These are phyloP conservation scores for Neomonachus schauinslandi DNA, from an alignment of 2,113 vertebrate genomes.

Conservation along the genomic window DNA sequence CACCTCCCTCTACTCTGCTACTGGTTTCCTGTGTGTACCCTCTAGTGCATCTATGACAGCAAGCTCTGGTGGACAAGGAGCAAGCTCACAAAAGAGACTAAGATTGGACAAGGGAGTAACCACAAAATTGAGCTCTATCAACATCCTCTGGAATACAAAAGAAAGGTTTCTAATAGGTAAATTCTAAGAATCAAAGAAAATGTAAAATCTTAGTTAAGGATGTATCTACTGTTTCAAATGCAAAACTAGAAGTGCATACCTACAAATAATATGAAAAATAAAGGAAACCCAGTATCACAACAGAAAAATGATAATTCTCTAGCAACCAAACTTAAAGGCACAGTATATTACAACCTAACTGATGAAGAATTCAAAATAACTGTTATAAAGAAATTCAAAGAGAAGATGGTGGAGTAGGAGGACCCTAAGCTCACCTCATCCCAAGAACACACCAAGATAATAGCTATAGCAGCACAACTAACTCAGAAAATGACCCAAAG, in stretches of 20 bases:
- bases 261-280: neutral
- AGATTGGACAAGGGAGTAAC: neutral
- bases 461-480: neutral
- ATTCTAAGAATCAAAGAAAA: neutral
- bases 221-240: neutral
- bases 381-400: neutral
- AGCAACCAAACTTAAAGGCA: neutral
- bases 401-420: neutral
- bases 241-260: neutral
- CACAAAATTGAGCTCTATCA: neutral
- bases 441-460: neutral
- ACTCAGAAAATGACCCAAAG: neutral
- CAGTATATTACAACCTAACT: neutral
- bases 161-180: neutral
- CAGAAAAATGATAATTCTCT: neutral
- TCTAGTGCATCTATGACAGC: neutral
- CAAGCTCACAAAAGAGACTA: neutral
- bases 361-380: neutral
- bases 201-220: neutral
- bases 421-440: neutral
- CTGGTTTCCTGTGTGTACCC: too few species aligned
- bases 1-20: neutral
- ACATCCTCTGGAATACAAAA: neutral
- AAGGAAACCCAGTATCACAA: neutral
- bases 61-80: too few species aligned